Base-by-base conservation (phyloP, 2,113 vertebrate species). In the Argyrosomus japonicus region DNA sequence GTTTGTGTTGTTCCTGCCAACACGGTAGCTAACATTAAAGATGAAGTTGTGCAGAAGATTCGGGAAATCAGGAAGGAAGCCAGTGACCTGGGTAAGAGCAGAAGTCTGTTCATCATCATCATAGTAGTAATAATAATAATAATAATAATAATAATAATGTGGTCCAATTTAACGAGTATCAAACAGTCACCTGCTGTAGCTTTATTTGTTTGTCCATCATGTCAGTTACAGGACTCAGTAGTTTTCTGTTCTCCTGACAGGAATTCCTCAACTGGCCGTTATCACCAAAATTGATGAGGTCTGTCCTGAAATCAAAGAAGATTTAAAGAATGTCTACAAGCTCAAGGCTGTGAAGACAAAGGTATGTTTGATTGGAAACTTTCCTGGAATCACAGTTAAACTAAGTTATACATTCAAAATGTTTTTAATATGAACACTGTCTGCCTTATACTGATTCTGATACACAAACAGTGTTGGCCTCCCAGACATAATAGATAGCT, bases 241-340 rank as follows among this genome's bases (percentile, higher is more conserved):
- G 19, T 40, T 63, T 64, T 53, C 6, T 25, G 45, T 75, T 79
- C 2, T 36, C 27, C 19, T 0, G 45, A 19, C 86, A 88, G 86
- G 58, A 1, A 61, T 88, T 75, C 70, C 82, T 27, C 70, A 82
- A 50, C 2, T 88, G 51, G 67, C 17, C 2, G 1, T 86, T 40
- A 19, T 88, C 75, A 85, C 83, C 53, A 85, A 68, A 62, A 43
- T 73, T 58, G 87, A 88, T 50, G 0, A 6, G 7, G 15, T 14
- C 53, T 72, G 40, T 74, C 29, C 43, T 6, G 61, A 87, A 23
- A 19, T 73, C 4, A 15, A 53, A 5, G 1, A 54, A 18, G 23
- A 82, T 27, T 0, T 87, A 32, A 68, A 51, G 36, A 64, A 82
- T 0, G 19, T 82, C 45, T 87, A 82, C 82, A 82, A 5, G 47